Base-by-base conservation (phyloP, 2,888 invertebrate genomes). In the Philonicus albiceps region DNA sequence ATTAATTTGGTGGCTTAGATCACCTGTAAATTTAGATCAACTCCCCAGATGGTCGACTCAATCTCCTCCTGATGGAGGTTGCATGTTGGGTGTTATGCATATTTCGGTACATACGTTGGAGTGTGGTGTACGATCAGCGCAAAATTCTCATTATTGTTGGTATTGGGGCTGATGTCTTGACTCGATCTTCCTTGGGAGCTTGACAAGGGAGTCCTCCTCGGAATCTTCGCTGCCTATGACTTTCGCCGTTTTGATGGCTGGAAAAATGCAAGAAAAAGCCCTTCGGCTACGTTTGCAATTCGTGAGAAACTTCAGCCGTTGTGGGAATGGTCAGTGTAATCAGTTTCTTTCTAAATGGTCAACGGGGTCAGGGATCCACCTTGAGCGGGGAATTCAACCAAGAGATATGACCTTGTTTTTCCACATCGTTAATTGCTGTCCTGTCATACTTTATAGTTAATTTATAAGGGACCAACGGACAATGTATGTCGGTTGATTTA, bases 271-370 rank as follows among this genome's bases (percentile, higher is more conserved):
- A 64, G 27, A 27, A 53, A 78, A 80, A 53, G 80, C 80, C 80
- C 31, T 80, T 11, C 64, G 64, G 64, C 11, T 27, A 8, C 19
- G 74, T 80, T 49, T 53, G 80, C 80, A 80, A 80, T 80, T 53
- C 80, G 80, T 80, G 80, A 80, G 80, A 80, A 80, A 43, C 53
- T 53, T n/a, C 74, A 19, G 19, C 34, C 7, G 22, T 22, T 34
- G 76, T 76, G 76, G 76, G 76, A 76, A 76, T 76, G 76, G 76
- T 40, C 40, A 76, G 40, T n/a, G 76, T 43, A 76, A 76, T 76
- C 76, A 76, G 22, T 76, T 76, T 76, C 76, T 76, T 76, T 76
- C 76, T 76, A 76, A 76, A 76, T 76, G 76, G 76, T 76, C 76
- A 76, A 76, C 76, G 76, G 40, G 76, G 76, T 76, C 76, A 76